These are phyloP conservation scores for Laupala kohalensis DNA, from an alignment of 1,140 invertebrate species.

Conservation along the genomic window DNA sequence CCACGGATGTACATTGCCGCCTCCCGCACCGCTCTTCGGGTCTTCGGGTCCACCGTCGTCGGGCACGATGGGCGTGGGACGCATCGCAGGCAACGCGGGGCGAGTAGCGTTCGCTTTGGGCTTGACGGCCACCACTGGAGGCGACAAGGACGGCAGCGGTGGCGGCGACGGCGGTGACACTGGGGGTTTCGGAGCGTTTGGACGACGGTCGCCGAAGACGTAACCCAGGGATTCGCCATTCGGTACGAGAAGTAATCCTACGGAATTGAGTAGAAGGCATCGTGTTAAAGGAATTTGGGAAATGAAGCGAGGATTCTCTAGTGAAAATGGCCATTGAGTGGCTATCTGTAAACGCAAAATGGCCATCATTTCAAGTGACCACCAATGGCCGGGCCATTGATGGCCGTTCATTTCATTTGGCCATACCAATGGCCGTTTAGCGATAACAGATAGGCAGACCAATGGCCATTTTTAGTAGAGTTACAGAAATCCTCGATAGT, in stretches of 20 bases:
- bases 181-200: conserved; percentile 27
- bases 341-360: too few relatives aligned
- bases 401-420: too few relatives aligned
- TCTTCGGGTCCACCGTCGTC: conserved; percentile 24
- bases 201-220: conserved; percentile 53
- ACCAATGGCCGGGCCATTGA: too few relatives aligned
- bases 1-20: conserved; percentile 52
- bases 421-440: too few relatives aligned
- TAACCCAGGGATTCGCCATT: conserved; percentile 78
- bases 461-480: neutral
- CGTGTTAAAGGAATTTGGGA: neutral
- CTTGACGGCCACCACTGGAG: too few relatives aligned
- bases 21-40: conserved; percentile 19
- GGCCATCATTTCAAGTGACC: too few relatives aligned
- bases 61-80: conserved; percentile 15
- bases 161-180: conserved; percentile 13
- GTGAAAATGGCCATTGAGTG: too few relatives aligned
- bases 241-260: conserved; percentile 75
- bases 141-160: conserved; percentile 25
- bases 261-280: conserved; percentile 13
- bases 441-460: neutral
- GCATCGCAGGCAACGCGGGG: too few relatives aligned
- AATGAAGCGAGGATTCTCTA: neutral
- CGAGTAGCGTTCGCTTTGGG: too few relatives aligned
- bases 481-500: neutral